Evolutionary conservation across 35 echinoderm and acorn worm species (phyloP).

Genomic region (Nesometra sesokonis): DNA sequence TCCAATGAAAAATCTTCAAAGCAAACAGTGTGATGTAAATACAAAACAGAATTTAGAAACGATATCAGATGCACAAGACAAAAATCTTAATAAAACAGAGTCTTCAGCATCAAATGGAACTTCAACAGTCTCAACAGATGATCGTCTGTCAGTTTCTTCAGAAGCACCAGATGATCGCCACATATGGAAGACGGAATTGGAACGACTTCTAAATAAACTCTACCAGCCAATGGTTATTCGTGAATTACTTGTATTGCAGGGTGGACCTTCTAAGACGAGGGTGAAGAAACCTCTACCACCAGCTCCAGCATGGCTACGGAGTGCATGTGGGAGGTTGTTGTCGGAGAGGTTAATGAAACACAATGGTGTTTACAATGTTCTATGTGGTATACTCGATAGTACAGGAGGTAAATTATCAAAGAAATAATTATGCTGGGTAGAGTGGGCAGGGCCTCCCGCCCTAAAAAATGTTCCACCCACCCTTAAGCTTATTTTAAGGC

Average conservation of each 20-base stretch:
- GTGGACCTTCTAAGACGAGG: conserved; percentile 36
- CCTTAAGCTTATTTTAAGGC: too few relatives aligned
- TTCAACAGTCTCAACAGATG: not conserved
- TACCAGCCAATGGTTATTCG: conserved; percentile 74
- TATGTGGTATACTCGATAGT: conserved; percentile 52
- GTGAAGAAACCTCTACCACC: conserved; percentile 43
- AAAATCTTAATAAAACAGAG: not conserved
- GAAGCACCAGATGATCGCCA: not conserved
- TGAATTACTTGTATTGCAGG: conserved; percentile 75
- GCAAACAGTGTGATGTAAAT: not conserved
- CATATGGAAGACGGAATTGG: conserved; percentile 38
- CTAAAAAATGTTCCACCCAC: too few relatives aligned
- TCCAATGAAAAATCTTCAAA: not conserved
- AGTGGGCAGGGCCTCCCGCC: too few relatives aligned
- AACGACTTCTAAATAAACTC: conserved; percentile 22
- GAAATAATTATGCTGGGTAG: too few relatives aligned
- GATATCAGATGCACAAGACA: not conserved
- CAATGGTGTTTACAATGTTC: conserved; percentile 53
- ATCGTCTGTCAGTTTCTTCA: conserved; percentile 5
- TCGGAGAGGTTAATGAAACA: conserved; percentile 51
- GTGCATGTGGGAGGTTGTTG: conserved; percentile 54
- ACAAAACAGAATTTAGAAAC: not conserved
- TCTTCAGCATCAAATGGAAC: too few relatives aligned
- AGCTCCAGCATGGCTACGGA: conserved; percentile 55
- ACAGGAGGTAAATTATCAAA: conserved; percentile 57